phyloP scores from a whole-genome alignment of 1,140 invertebrate genomes.

The Mycetomoellerius zeteki region DNA sequence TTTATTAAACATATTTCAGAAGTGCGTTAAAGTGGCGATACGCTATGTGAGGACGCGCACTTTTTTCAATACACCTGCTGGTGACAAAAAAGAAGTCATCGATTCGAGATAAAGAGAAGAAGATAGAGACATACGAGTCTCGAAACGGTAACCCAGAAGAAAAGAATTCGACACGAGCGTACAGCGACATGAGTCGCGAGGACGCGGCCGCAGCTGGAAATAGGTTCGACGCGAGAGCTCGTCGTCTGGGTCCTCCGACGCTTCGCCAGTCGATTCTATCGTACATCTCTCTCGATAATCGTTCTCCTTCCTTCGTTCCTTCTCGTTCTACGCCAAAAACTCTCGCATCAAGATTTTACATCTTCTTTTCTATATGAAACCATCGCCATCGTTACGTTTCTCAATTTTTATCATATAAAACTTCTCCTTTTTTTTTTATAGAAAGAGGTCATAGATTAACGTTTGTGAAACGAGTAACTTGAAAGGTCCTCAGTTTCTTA shows the following conservation, averaged over 20 bases:
- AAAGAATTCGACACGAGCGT: conserved; percentile 55
- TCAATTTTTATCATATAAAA: background rate
- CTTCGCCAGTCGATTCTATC: conserved; percentile 44
- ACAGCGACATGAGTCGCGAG: conserved; percentile 65
- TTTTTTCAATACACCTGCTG: background rate
- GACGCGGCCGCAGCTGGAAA: conserved; percentile 72
- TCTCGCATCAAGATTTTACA: background rate
- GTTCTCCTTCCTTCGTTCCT: background rate
- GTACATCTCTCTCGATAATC: conserved; percentile 40
- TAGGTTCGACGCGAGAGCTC: conserved; percentile 72
- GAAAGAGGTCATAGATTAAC: background rate
- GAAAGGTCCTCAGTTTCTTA: background rate
- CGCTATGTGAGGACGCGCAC: background rate
- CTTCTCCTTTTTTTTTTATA: background rate
- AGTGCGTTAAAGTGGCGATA: background rate
- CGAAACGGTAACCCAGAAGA: conserved; percentile 35
- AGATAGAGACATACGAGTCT: background rate
- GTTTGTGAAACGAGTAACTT: background rate
- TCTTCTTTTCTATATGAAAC: background rate
- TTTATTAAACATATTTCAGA: background rate
- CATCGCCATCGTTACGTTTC: background rate
- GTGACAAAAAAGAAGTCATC: background rate
- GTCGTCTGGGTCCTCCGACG: conserved; percentile 64
- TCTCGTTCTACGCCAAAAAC: background rate
- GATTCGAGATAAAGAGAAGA: background rate